These are phyloP conservation scores for Drosophila ustulata DNA, from an alignment of 2,888 invertebrate species.

Conservation along the genomic window DNA sequence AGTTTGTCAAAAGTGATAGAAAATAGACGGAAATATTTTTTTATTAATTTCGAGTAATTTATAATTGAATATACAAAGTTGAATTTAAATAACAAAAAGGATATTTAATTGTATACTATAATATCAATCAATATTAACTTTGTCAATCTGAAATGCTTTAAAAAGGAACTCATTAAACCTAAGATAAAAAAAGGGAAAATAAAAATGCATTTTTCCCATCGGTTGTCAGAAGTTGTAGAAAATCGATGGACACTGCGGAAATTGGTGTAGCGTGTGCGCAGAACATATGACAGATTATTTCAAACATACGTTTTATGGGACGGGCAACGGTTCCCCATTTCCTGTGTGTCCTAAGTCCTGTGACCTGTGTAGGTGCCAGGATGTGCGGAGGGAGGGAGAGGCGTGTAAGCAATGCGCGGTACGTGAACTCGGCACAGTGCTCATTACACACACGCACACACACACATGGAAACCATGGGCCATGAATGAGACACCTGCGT, in stretches of 20 bases:
- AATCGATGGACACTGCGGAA: not conserved
- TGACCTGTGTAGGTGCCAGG: slow-evolving; percentile 16
- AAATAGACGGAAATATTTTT: too few relatives aligned
- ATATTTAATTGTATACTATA: too few relatives aligned
- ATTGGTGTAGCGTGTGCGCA: slow-evolving; percentile 13
- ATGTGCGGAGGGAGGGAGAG: not conserved
- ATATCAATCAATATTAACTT: too few relatives aligned
- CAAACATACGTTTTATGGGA: slow-evolving; percentile 14
- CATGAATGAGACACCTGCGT: slow-evolving; percentile 64
- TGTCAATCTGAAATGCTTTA: too few relatives aligned
- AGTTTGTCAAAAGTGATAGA: too few relatives aligned
- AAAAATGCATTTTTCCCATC: too few relatives aligned
- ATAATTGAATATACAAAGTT: too few relatives aligned
- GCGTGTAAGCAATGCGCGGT: slow-evolving; percentile 52
- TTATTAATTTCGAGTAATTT: too few relatives aligned
- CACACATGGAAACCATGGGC: slow-evolving; percentile 15
- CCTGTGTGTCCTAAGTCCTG: slow-evolving; percentile 23
- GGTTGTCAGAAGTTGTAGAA: not conserved
- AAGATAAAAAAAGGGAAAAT: too few relatives aligned
- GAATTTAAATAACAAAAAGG: too few relatives aligned
- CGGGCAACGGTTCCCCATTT: slow-evolving; percentile 4
- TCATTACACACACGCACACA: slow-evolving; percentile 45
- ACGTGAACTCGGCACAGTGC: slow-evolving; percentile 42
- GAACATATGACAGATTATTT: slow-evolving; percentile 45
- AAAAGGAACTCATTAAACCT: too few relatives aligned